Base-by-base conservation (phyloP, 2,888 invertebrate genomes). In the Trisateles emortualis region DNA sequence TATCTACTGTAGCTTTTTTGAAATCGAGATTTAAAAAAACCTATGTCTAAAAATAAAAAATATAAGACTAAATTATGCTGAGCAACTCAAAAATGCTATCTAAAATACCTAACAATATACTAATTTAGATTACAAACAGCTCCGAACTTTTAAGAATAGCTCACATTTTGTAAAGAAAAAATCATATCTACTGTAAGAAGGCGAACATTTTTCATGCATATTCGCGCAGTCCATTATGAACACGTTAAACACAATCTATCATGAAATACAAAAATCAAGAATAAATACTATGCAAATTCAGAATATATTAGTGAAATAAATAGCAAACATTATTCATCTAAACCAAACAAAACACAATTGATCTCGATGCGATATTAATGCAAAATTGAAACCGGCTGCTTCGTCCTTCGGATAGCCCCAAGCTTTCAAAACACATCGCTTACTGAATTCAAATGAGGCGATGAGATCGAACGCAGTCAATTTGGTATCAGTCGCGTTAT, bases 331-430 rank as follows among this genome's bases (percentile, higher is more conserved):
- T 51, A 66, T 54, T 66, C 62, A 62, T 66, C 43, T 48, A 39
- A 41, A 46, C 11, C 42, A 63, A 65, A 68, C 55, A 58, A 62
- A 59, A 68, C 52, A 59, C 57, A 65, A 54, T 52, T 57, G 72
- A 56, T 58, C 19, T 49, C 13, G 36, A 68, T 72, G 41, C 55
- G 72, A 74, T 78, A 81, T 81, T 79, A 77, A 77, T 78, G 77
- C 70, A 72, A 75, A 79, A 81, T 81, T 80, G 77, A 76, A 76
- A 79, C 72, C 74, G 68, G 68, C 61, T 79, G 74, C 78, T 76
- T 74, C 76, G 76, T 76, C 73, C 73, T 72, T 65, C 41, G 40
- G 42, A 67, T 73, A 71, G 80, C 78, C 71, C 72, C 61, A 69
- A 72, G 78, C 78, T 80, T 78, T 78, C 71, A 73, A 76, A 82